Conservation (phyloP, 2,888 invertebrate genomes). For the Loripinus fragilis region DNA sequence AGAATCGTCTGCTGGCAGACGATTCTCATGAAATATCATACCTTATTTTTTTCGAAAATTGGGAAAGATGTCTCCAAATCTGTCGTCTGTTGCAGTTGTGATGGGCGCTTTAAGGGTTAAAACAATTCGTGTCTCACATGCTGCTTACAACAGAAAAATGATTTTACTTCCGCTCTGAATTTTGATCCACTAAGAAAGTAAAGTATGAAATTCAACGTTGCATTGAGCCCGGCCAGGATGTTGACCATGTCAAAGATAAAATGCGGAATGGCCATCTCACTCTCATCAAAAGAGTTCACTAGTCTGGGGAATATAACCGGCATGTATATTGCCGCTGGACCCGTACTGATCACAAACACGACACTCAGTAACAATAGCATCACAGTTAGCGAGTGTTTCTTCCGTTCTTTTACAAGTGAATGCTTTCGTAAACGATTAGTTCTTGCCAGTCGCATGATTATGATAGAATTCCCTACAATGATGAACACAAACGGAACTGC, state of each 20-base stretch:
- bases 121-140: not conserved
- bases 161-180: not conserved
- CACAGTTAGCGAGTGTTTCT: not conserved
- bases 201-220: not conserved
- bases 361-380: not conserved
- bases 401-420: not conserved
- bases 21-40: too few relatives aligned
- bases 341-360: not conserved
- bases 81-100: too few relatives aligned
- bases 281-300: not conserved
- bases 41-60: too few relatives aligned
- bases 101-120: too few relatives aligned
- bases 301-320: not conserved
- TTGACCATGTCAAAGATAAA: not conserved
- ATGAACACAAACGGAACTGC: not conserved
- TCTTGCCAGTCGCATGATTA: not conserved
- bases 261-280: not conserved
- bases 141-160: not conserved
- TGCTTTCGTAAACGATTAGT: not conserved
- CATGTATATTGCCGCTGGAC: not conserved
- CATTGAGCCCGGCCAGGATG: not conserved
- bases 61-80: too few relatives aligned
- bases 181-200: slow-evolving; percentile 8
- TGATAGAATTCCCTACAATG: not conserved
- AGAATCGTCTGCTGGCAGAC: too few relatives aligned